These are phyloP conservation scores for Ophioninae sp. DNA, from an alignment of 2,888 invertebrate genomes.

Conservation along the genomic window DNA sequence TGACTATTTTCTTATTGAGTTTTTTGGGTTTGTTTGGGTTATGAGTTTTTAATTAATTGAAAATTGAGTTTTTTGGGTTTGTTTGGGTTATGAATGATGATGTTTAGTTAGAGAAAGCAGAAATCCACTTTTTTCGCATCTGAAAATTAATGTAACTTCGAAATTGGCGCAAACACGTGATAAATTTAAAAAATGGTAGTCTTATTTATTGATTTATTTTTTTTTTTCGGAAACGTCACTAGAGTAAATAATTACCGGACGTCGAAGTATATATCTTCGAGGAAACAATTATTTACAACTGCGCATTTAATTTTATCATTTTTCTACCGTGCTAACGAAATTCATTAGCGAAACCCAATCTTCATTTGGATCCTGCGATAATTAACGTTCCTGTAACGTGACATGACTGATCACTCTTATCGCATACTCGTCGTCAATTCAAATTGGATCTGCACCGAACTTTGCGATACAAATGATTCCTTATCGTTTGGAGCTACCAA, in stretches of 20 bases:
- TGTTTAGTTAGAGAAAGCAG: no score
- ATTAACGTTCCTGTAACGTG: neutral
- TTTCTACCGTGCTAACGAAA: neutral
- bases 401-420: neutral
- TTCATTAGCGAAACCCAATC: neutral
- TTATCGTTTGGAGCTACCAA: neutral
- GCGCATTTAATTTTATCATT: neutral
- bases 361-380: neutral
- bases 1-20: neutral
- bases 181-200: no score
- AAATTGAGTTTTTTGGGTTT: no score
- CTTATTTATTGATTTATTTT: no score
- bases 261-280: neutral
- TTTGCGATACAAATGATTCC: neutral
- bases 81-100: no score
- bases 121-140: no score
- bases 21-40: no score
- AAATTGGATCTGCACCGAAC: neutral
- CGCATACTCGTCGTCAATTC: neutral
- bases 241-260: neutral
- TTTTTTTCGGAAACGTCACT: neutral
- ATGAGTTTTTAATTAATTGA: no score
- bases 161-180: no score
- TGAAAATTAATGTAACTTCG: no score
- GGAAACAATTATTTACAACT: neutral